Percentiles rank a stretch among this genome's conserved stretches.
Conservation (phyloP, 2,113 vertebrate species). For the Panthera leo region DNA sequence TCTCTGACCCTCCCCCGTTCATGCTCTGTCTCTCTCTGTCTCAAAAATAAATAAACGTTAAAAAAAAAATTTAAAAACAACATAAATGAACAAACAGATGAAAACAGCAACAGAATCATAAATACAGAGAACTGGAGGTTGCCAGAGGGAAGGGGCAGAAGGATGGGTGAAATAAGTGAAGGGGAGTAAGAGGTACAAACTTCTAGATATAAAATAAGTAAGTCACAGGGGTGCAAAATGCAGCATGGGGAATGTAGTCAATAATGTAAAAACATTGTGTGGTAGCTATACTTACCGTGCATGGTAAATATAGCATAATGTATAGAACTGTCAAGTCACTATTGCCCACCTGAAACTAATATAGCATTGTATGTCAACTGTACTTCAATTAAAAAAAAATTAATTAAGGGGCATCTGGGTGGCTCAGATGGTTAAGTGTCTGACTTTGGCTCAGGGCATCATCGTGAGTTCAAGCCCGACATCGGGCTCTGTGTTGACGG, state of each 20-base stretch:
- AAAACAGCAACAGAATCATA: neutral
- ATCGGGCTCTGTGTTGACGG: neutral
- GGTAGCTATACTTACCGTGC: neutral
- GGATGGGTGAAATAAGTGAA: neutral
- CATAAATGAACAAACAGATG: neutral
- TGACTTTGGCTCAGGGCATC: neutral
- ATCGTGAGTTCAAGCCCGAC: neutral
- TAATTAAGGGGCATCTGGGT: neutral
- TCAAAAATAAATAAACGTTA: too few species aligned
- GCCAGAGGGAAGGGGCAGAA: neutral
- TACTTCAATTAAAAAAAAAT: neutral
- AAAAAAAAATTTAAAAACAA: neutral
- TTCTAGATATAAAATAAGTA: neutral
- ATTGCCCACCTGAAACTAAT: neutral
- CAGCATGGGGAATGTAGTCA: neutral
- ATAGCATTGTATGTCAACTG: neutral
- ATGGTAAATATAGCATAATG: neutral
- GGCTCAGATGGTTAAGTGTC: neutral
- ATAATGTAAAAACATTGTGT: neutral
- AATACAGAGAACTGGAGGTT: neutral
- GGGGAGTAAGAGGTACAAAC: neutral
- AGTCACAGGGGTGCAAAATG: neutral
- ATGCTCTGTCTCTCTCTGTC: too few species aligned
- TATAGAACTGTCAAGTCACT: neutral
- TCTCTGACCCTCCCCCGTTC: too few species aligned